Evolutionary conservation across 1,140 invertebrate species (phyloP), one percentile per base, ranked within the genome.

Genomic region (Pantala flavescens): DNA sequence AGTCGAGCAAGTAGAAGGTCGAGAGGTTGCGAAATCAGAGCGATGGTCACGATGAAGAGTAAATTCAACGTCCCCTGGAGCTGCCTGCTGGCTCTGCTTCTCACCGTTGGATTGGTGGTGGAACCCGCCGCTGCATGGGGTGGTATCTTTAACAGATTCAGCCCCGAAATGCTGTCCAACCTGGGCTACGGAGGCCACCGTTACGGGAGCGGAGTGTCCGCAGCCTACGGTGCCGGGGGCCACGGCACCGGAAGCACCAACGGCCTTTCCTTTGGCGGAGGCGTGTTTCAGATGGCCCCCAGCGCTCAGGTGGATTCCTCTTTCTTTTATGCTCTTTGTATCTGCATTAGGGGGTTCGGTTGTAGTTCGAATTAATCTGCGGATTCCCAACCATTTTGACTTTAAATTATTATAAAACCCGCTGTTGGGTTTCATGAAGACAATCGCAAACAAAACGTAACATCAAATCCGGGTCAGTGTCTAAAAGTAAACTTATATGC

Each of bases 81-180:
- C 71, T 16, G 71, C 71, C 2, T 42, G 10, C 28, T 36, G 9
- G 3, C 36, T 14, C 71, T 72, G 14, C 16, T 72, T 19, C n/a
- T 72, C 3, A 19, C 23, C 71, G 19, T 42, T 5, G 23, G 23
- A 19, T 24, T 24, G 5, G 71, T 23, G 19, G 23, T 42, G 28
- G 23, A 16, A 3, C 11, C 77, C 0, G 86, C 85, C 21, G 82
- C 88, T 74, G 90, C 88, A 42, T 93, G 91, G 91, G 91, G 91
- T 73, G 91, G 91, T 0, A 84, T 93, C 11, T 94, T 93, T 82
- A 93, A 93, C 82, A 87, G 92, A 74, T 93, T 94, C 83, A 93
- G 90, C 78, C 91, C 91, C 0, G 92, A 93, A 82, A 91, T 93
- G 89, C 83, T 93, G 9, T 88, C 89, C 55, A 93, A 92, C 81